These are phyloP conservation scores for Nemotelus nigrinus DNA, from an alignment of 2,888 invertebrate species.

Conservation along the genomic window DNA sequence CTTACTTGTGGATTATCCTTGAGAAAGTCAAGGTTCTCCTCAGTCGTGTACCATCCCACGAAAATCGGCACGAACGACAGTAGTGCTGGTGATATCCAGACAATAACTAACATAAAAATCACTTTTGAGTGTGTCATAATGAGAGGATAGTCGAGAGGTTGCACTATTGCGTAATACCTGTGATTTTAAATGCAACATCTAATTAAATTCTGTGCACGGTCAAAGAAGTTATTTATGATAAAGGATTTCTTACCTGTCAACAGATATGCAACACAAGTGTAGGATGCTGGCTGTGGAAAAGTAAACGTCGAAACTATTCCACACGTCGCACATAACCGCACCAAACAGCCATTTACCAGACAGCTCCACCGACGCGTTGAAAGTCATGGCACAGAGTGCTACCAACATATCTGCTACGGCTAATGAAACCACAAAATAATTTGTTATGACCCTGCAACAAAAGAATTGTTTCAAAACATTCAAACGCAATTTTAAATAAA, in stretches of 20 bases:
- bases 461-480: neutral
- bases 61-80: conserved; percentile 95
- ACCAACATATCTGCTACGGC: conserved; percentile 95
- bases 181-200: too few species aligned
- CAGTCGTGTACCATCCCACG: conserved; percentile 93
- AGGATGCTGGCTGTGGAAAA: conserved; percentile 92
- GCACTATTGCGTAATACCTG: conserved; percentile 89
- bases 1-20: conserved; percentile 73
- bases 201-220: neutral
- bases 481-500: too few species aligned
- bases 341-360: conserved; percentile 91
- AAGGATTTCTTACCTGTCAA: conserved; percentile 69
- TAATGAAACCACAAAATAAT: conserved; percentile 94
- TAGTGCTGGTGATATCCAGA: conserved; percentile 91
- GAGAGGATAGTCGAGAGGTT: conserved; percentile 90
- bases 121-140: conserved; percentile 88
- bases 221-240: conserved; percentile 55
- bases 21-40: conserved; percentile 77
- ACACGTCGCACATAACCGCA: conserved; percentile 90
- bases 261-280: conserved; percentile 93
- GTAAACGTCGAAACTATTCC: conserved; percentile 93
- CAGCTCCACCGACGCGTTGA: conserved; percentile 88
- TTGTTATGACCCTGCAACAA: conserved; percentile 79
- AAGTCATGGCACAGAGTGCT: conserved; percentile 91
- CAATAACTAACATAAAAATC: conserved; percentile 82